Evolutionary conservation across 2,113 vertebrate genomes (phyloP).

Genomic region (Microcebus tavaratra): DNA sequence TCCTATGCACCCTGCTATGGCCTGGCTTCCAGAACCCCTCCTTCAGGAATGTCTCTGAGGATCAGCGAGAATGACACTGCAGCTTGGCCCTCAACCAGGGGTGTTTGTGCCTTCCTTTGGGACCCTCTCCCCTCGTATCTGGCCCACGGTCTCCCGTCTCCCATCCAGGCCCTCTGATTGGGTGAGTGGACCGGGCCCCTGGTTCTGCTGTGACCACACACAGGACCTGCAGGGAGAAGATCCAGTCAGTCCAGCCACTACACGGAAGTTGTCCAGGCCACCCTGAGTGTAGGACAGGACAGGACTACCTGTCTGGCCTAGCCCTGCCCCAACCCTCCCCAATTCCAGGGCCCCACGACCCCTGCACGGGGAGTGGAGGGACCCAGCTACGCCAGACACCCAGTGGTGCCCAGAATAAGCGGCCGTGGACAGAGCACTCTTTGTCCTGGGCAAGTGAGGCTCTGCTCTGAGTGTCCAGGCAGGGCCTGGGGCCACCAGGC

Average conservation of each 20-base stretch:
- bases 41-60: background rate
- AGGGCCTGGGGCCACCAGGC: background rate
- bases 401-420: fast-evolving
- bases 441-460: background rate
- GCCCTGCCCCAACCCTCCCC: fast-evolving
- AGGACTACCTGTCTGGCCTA: background rate
- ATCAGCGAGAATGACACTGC: fast-evolving
- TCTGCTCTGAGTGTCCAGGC: background rate
- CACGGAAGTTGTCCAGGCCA: fast-evolving
- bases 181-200: no score
- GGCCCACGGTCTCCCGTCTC: background rate
- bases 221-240: background rate
- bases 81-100: background rate
- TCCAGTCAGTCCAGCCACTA: fast-evolving
- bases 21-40: background rate
- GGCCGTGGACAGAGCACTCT: background rate
- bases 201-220: background rate
- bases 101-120: background rate
- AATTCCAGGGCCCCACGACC: no score
- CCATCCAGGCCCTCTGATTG: no score
- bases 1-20: background rate
- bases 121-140: background rate
- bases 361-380: background rate
- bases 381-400: fast-evolving
- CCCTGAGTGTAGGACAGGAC: background rate